Conservation (phyloP, 2,113 vertebrate species). For the Sylvilagus bachmani region DNA sequence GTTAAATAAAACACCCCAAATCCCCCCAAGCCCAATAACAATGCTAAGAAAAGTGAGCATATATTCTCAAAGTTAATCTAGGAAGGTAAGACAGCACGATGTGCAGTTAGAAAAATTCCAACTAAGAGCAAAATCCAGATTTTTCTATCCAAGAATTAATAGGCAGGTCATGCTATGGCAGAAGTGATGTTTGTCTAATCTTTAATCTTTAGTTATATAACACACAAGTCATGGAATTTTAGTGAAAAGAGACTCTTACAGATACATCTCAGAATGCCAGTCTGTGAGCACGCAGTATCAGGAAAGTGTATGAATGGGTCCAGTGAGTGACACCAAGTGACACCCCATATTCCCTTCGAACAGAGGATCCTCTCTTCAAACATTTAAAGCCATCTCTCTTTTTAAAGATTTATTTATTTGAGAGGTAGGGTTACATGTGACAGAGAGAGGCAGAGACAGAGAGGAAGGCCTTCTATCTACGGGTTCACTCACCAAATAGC, state of each 20-base stretch:
- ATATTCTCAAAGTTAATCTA: neutral
- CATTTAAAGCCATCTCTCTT: neutral
- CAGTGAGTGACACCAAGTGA: neutral
- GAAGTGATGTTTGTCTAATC: too few species aligned
- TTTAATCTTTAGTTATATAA: neutral
- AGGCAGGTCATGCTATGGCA: neutral
- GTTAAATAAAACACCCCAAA: neutral
- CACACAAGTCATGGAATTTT: neutral
- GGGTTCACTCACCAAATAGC: too few species aligned
- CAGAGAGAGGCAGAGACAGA: too few species aligned
- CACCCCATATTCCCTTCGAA: neutral
- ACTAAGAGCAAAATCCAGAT: neutral
- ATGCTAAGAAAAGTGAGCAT: neutral
- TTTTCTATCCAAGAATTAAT: neutral
- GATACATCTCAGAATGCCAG: neutral
- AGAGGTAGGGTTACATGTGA: too few species aligned
- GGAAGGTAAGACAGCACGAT: neutral
- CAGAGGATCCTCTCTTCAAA: neutral
- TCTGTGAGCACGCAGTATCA: neutral
- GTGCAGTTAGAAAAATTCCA: neutral
- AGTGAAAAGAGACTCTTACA: neutral
- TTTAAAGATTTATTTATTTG: too few species aligned
- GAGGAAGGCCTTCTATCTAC: too few species aligned
- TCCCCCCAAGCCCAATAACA: neutral
- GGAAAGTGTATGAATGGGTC: neutral